Percentiles rank a stretch among this genome's conserved stretches.
These are phyloP conservation scores for Lophius americanus DNA, from an alignment of 2,797 vertebrate species.

Conservation along the genomic window DNA sequence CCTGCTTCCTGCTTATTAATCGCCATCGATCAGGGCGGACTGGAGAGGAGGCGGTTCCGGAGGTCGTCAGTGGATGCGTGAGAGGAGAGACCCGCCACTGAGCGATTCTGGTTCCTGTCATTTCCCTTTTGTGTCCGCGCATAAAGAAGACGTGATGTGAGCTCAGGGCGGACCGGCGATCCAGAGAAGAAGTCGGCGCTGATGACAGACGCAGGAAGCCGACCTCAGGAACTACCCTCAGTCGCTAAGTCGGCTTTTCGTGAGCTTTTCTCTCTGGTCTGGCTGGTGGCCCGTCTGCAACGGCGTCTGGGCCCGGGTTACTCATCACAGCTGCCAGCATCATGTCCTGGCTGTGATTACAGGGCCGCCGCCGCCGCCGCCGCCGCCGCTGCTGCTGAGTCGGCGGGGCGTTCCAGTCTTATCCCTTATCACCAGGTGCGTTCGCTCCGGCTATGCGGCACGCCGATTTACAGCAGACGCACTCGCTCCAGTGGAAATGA, in stretches of 20 bases:
- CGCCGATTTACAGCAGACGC: conserved; percentile 30
- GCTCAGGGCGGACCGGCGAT: conserved; percentile 69
- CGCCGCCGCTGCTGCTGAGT: conserved; percentile 45
- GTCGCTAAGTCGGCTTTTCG: conserved; percentile 68
- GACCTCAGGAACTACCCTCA: conserved; percentile 54
- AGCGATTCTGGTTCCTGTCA: conserved; percentile 55
- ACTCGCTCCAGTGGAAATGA: conserved; percentile 11
- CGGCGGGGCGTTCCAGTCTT: conserved; percentile 38
- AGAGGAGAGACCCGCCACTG: conserved; percentile 44
- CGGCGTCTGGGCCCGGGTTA: conserved; percentile 64
- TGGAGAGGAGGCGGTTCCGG: too few relatives aligned
- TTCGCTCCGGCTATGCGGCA: conserved; percentile 20
- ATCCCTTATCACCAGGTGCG: conserved; percentile 59
- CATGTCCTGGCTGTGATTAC: conserved; percentile 58
- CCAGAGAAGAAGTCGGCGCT: conserved; percentile 65
- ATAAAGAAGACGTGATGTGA: conserved; percentile 69
- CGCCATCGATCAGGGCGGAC: too few relatives aligned
- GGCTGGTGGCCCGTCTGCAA: conserved; percentile 61
- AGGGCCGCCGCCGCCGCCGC: conserved; percentile 1
- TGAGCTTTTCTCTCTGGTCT: conserved; percentile 42
- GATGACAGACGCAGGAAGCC: conserved; percentile 71
- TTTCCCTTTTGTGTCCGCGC: conserved; percentile 52
- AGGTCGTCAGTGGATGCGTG: not conserved
- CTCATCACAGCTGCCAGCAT: conserved; percentile 65
- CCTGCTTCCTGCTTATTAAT: too few relatives aligned